Percentiles rank a stretch among this genome's conserved stretches.
phyloP scores from a whole-genome alignment of 2,113 vertebrate species.

The Cnemophilus loriae region DNA sequence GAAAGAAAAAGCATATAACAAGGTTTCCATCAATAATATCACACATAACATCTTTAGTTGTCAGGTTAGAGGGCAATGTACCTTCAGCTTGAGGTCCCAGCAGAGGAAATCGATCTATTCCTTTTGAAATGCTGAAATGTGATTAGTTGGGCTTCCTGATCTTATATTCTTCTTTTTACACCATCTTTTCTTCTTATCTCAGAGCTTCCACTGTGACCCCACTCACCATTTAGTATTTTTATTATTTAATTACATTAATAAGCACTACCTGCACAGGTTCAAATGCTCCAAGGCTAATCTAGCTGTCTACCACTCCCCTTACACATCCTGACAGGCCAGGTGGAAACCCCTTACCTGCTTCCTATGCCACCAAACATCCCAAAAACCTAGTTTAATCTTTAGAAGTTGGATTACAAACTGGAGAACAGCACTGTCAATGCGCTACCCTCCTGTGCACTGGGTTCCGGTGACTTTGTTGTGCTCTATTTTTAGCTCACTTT shows the following conservation, averaged over 20 bases:
- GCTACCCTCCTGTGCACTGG: background rate
- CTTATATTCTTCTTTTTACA: background rate
- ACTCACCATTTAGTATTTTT: background rate
- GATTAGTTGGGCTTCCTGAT: background rate
- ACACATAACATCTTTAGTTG: background rate
- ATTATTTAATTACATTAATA: background rate
- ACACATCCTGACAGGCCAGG: background rate
- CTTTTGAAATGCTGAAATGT: background rate
- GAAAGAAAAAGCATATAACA: background rate
- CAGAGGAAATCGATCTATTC: background rate
- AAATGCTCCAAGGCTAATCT: background rate
- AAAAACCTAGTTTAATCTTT: background rate
- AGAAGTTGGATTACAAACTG: background rate
- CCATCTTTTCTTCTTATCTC: background rate
- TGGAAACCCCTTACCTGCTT: background rate
- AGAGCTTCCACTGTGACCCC: background rate
- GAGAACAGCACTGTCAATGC: background rate
- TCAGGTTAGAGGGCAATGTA: background rate
- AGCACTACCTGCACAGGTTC: background rate
- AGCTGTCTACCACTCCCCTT: background rate
- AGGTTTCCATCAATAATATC: background rate
- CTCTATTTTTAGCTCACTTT: background rate
- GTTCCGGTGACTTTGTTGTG: background rate
- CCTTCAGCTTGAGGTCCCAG: background rate
- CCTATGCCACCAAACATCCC: background rate